A percentile compares a stretch with the other conserved stretches of the same genome.
phyloP scores from a whole-genome alignment of 2,888 invertebrate species.

The Yponomeuta sedellus region DNA sequence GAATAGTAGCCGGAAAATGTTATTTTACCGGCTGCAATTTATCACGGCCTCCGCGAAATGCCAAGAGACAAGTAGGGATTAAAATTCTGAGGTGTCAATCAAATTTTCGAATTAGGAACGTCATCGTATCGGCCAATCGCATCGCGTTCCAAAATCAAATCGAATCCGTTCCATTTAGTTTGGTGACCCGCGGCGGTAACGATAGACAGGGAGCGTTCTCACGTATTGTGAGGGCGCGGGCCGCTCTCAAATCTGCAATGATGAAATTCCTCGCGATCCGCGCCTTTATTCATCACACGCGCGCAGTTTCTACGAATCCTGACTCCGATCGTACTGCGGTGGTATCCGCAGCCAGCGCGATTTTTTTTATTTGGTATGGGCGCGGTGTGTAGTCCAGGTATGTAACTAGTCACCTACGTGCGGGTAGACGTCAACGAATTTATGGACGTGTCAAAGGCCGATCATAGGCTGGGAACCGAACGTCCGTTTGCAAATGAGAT shows the following conservation, averaged over 20 bases:
- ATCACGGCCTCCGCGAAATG: slow-evolving; percentile 21
- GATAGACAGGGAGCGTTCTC: slow-evolving; percentile 41
- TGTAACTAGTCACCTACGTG: slow-evolving; percentile 41
- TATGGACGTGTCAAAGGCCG: slow-evolving; percentile 59
- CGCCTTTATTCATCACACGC: slow-evolving; percentile 71
- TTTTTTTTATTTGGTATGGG: slow-evolving; percentile 66
- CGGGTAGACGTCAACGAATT: slow-evolving; percentile 52
- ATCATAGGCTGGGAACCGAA: slow-evolving; percentile 52
- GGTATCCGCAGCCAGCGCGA: slow-evolving; percentile 37
- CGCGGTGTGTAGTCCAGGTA: slow-evolving; percentile 32
- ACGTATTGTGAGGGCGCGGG: slow-evolving; percentile 48
- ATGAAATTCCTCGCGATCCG: slow-evolving; percentile 62
- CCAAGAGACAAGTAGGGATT: slow-evolving; percentile 27
- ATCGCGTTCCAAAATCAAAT: slow-evolving; percentile 41
- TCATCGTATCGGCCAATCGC: slow-evolving; percentile 23
- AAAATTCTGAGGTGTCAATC: slow-evolving; percentile 44
- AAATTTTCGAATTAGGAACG: slow-evolving; percentile 45
- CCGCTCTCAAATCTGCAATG: slow-evolving; percentile 67
- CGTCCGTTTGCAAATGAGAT: slow-evolving; percentile 36
- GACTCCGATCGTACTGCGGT: slow-evolving; percentile 30
- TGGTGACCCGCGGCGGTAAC: slow-evolving; percentile 27
- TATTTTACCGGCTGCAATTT: slow-evolving; percentile 41
- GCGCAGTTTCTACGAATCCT: slow-evolving; percentile 63
- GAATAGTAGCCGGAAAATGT: slow-evolving; percentile 46
- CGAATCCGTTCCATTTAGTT: slow-evolving; percentile 44